Base-by-base conservation (phyloP, 2,888 invertebrate genomes). In the Athalia cordata region DNA sequence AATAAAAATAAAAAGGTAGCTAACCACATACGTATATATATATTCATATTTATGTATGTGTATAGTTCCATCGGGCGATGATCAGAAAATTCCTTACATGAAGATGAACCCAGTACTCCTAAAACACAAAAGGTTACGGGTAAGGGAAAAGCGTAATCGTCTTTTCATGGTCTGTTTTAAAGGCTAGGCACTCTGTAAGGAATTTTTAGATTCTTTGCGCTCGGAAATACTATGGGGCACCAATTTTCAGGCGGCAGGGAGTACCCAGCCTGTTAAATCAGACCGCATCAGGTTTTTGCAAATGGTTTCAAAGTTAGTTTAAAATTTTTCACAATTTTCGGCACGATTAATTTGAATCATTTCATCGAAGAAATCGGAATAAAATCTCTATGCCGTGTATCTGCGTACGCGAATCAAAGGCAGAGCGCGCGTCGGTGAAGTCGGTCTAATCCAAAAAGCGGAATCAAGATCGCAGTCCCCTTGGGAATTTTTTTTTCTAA, bases 51-150 rank as follows among this genome's bases (percentile, higher is more conserved):
- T 55, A 7, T 68, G 52, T 59, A 59, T 55, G 45, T 49, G 11
- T 7, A 65, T 65, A 13, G 59, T 72, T 72, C 72, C 62, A 4
- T 11, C 13, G 15, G 47, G 75, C 64, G 75, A 62, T 64, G 75
- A 75, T 75, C 62, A 75, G 55, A 86, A 86, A 87, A 84, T 88
- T 85, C 86, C 86, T 89, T 89, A 89, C 86, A 88, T 84, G 87
- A 88, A 86, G 86, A 86, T 85, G 85, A 89, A 89, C 78, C 88
- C 83, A 84, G 84, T 89, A 84, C 84, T 86, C 87, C 89, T 89
- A 88, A 81, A 89, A 89, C 85, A 86, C 79, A 87, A 86, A 86
- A 84, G 75, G 77, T 82, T 75, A 81, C 81, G 79, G 83, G 77
- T 78, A 79, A 80, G 72, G 74, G 80, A 79, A 77, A 50, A 43